Evolutionary conservation across 1,140 invertebrate species (phyloP).

Genomic region (Pomacea maculata): DNA sequence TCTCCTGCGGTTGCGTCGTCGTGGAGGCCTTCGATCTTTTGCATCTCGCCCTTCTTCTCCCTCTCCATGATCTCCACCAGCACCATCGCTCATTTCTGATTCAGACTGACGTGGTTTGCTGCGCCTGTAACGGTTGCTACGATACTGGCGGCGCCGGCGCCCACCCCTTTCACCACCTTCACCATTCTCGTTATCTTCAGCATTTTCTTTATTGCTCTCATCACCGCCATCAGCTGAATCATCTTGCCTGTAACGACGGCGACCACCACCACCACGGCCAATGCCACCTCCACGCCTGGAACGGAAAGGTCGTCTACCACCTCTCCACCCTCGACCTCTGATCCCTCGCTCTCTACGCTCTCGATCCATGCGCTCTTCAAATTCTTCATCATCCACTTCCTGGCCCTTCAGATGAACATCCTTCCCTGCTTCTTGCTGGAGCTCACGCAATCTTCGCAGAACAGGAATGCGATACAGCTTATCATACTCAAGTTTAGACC

Average conservation of each 20-base stretch:
- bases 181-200: slow-evolving; percentile 36
- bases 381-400: slow-evolving; percentile 43
- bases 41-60: slow-evolving; percentile 26
- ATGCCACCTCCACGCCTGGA: slow-evolving; percentile 27
- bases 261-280: slow-evolving; percentile 7
- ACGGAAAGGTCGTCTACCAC: slow-evolving; percentile 11
- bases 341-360: slow-evolving; percentile 27
- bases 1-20: slow-evolving; percentile 27
- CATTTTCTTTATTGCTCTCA: slow-evolving; percentile 40
- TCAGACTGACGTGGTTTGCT: slow-evolving; percentile 26
- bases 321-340: slow-evolving; percentile 23
- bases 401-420: slow-evolving; percentile 50
- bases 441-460: slow-evolving; percentile 41
- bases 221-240: slow-evolving; percentile 38
- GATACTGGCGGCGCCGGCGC: slow-evolving; percentile 27
- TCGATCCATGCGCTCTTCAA: slow-evolving; percentile 41
- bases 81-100: slow-evolving; percentile 32
- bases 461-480: slow-evolving; percentile 69
- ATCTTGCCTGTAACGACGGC: slow-evolving; percentile 25
- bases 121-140: slow-evolving; percentile 26
- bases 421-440: slow-evolving; percentile 45
- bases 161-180: slow-evolving; percentile 34
- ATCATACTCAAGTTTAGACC: slow-evolving; percentile 79
- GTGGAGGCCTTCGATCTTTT: slow-evolving; percentile 19
- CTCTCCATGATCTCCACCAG: slow-evolving; percentile 33